Base-by-base conservation (phyloP, 2,888 invertebrate species). In the Rhaphigaster nebulosa region DNA sequence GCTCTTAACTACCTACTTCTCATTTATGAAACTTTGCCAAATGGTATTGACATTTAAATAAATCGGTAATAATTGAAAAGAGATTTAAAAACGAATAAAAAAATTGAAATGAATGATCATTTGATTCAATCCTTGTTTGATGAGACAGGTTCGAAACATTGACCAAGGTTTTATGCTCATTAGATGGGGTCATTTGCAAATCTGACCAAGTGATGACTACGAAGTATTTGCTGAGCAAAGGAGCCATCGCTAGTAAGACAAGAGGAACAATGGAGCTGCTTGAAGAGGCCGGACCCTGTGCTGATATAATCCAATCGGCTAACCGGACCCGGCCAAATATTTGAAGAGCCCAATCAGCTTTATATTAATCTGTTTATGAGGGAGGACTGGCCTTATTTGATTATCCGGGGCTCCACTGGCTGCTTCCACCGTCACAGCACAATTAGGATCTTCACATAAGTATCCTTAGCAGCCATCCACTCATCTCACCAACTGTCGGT, bases 321-420 rank as follows among this genome's bases (percentile, higher is more conserved):
- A 88, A 88, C 88, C 29, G 88, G 60, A 41, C 54, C 60, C 38
- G 54, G 38, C 60, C 88, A 88, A 88, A 88, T 88, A 88, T 88
- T 88, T 88, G 88, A 88, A 88, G 65, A 26, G 45, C 88, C 88
- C 88, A 88, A 88, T 88, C 88, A 88, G 88, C 88, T 29, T 88
- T 88, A 88, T 65, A 60, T 65, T 88, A 88, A 88, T 88, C 88
- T 65, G 41, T 88, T 88, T 88, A 88, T 88, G 65, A 65, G 45
- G 41, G 41, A 50, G 65, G 88, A n/a, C 88, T 60, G 13, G 60
- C 45, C 1, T 26, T 41, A 88, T 88, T 88, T 65, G 29, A 88
- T 88, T 88, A 88, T 15, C 15, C 23, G n/a, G n/a, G 15, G 26
- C 54, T 56, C 88, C 88, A 65, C 15, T 65, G 45, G 54, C 38